Base-by-base conservation (phyloP, 2,113 vertebrate genomes). In the Poeciliopsis turrubarensis region DNA sequence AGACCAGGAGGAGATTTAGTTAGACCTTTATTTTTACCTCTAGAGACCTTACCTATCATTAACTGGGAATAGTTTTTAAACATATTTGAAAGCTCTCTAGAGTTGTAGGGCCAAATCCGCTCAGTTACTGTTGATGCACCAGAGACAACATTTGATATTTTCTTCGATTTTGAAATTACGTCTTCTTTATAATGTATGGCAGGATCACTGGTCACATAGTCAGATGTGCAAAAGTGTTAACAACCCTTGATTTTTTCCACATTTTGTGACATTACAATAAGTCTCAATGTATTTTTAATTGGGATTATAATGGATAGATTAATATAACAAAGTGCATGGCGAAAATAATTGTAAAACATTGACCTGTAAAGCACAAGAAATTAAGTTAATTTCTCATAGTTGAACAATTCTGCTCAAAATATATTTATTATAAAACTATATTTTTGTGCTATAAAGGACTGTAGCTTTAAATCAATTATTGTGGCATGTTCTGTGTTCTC, bases 1-100 rank as follows among this genome's bases (percentile, higher is more conserved):
- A 70, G 67, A 73, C 31, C 80, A 77, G 41, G 57, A 79, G 51
- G 61, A 76, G 27, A 80, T 80, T 78, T 68, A 77, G 77, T 78
- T 71, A 61, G 66, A 64, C 29, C 47, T 67, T 72, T 79, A 67
- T 60, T 75, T 72, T 75, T 75, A 72, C 60, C 70, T 62, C 10
- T 22, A 73, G 41, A 32, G 12, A 37, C 34, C 14, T 25, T 25
- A 22, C 27, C 39, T 44, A 29, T 47, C 8, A 3, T 57, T 22
- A 25, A n/a, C 51, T 57, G 51, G 14, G 17, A 57, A 57, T 10
- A 25, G 51, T n/a, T 9, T 57, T 57, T 25, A 47, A 25, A 11
- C 8, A 25, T 57, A 6, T 57, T 25, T 57, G 19, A 57, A 25
- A n/a, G 51, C 51, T n/a, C 51, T 57, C 19, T 57, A 10, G 22